phyloP scores from a whole-genome alignment of 2,113 vertebrate genomes.

The Sarotherodon lohbergeri region DNA sequence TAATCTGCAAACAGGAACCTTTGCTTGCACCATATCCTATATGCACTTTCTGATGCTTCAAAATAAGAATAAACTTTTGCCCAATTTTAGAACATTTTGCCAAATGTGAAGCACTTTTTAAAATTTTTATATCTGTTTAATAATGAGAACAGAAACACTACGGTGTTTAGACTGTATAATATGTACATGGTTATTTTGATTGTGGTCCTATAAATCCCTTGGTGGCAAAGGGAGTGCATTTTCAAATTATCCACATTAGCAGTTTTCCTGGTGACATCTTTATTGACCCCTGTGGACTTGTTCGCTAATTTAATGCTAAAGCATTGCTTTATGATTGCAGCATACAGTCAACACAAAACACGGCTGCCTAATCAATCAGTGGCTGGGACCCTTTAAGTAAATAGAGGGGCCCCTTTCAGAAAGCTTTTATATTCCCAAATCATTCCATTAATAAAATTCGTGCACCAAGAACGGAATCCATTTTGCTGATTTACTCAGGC shows the following conservation, averaged over 20 bases:
- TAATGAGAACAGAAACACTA: not conserved
- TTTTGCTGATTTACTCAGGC: conserved; percentile 91
- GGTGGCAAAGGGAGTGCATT: conserved; percentile 15
- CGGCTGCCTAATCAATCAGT: conserved; percentile 56
- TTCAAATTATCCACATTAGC: conserved; percentile 57
- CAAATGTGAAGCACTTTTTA: not conserved
- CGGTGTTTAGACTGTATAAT: not conserved
- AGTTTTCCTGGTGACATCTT: conserved; percentile 60
- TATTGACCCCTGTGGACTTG: conserved; percentile 54
- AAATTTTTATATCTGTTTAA: not conserved
- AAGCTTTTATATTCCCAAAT: conserved; percentile 79
- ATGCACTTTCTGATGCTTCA: not conserved
- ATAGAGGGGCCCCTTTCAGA: conserved; percentile 46
- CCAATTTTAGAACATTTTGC: not conserved
- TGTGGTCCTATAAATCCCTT: conserved; percentile 33
- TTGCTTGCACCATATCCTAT: not conserved
- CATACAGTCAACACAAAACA: conserved; percentile 51
- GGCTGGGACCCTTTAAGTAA: conserved; percentile 59
- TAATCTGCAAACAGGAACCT: not conserved
- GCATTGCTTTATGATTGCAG: conserved; percentile 51
- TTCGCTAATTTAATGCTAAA: conserved; percentile 47
- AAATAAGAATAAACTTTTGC: too few species aligned
- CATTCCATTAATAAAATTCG: conserved; percentile 90
- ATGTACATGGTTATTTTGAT: not conserved
- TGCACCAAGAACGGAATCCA: conserved; percentile 80